Evolutionary conservation across 1,140 invertebrate genomes (phyloP).

Genomic region (Drosophila nebulosa): DNA sequence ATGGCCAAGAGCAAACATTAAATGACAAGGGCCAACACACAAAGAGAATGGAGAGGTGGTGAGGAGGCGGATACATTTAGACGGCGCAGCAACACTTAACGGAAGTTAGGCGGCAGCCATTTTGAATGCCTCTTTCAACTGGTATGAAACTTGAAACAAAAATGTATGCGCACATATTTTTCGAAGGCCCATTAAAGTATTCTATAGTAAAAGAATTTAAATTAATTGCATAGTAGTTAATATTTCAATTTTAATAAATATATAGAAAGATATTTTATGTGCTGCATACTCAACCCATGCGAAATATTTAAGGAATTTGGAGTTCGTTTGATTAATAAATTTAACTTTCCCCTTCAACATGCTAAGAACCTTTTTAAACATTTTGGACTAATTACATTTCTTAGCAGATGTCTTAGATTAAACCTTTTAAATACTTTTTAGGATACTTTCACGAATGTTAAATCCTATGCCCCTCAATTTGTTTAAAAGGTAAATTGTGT

Average conservation of each 20-base stretch:
- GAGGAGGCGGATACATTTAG: slow-evolving; percentile 17
- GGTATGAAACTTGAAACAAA: neutral
- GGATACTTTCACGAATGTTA: neutral
- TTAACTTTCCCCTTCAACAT: too few species aligned
- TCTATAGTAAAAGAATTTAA: neutral
- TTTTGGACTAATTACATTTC: neutral
- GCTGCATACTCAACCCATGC: too few species aligned
- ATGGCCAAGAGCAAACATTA: slow-evolving; percentile 54
- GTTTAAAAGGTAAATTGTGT: neutral
- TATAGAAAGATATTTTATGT: too few species aligned
- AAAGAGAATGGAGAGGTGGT: neutral
- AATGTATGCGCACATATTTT: too few species aligned
- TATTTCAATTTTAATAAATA: too few species aligned
- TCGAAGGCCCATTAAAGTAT: too few species aligned
- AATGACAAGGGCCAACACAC: slow-evolving; percentile 33
- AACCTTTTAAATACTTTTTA: neutral
- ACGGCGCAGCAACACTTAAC: slow-evolving; percentile 29
- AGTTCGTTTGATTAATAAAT: too few species aligned
- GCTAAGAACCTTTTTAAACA: too few species aligned
- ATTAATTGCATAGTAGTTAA: too few species aligned
- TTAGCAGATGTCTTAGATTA: neutral
- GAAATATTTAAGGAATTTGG: too few species aligned
- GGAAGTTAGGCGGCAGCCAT: slow-evolving; percentile 24
- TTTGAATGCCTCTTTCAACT: slow-evolving; percentile 20
- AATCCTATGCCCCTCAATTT: neutral